Conservation (phyloP, 2,797 vertebrate genomes). For the Parauchenoglanis ngamensis region DNA sequence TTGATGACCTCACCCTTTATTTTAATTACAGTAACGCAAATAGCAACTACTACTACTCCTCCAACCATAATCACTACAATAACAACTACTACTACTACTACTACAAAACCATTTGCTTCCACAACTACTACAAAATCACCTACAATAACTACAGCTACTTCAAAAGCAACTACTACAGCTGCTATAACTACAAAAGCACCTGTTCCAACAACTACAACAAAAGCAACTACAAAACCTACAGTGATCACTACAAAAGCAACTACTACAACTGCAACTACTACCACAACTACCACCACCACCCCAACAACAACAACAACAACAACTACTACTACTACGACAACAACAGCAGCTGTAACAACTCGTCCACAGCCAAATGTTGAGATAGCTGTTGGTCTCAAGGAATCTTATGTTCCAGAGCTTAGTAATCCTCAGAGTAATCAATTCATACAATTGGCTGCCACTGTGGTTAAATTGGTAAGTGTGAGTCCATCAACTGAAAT, state of each 20-base stretch:
- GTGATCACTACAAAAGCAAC: neutral
- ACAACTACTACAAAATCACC: neutral
- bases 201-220: neutral
- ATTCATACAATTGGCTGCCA: neutral
- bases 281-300: neutral
- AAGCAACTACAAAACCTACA: neutral
- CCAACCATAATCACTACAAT: neutral
- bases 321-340: neutral
- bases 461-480: neutral
- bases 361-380: slow-evolving; percentile 18
- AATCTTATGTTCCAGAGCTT: neutral
- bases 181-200: neutral
- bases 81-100: neutral
- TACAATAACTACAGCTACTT: neutral
- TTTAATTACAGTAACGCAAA: neutral
- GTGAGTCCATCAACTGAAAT: neutral
- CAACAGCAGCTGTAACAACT: neutral
- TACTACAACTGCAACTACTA: neutral
- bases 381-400: slow-evolving; percentile 12
- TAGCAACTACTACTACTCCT: neutral
- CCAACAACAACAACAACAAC: neutral
- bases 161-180: neutral
- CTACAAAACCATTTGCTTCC: too few relatives aligned
- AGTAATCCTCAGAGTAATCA: neutral
- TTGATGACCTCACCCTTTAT: neutral